phyloP scores from a whole-genome alignment of 2,797 vertebrate genomes.

The Acanthornis magna region DNA sequence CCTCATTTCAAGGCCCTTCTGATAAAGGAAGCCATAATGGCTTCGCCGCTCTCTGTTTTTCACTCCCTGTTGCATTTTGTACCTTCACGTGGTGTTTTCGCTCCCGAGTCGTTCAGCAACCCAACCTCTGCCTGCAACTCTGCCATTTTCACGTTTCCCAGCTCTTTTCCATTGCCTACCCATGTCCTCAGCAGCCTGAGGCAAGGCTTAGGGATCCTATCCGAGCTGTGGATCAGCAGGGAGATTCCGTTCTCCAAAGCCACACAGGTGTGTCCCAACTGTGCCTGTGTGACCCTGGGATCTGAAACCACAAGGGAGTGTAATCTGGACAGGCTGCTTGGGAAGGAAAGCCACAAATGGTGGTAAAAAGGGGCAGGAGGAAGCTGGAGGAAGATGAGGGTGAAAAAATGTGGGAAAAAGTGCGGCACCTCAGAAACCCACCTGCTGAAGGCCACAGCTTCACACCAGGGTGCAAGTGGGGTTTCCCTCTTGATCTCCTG shows the following conservation, averaged over 20 bases:
- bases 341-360: not conserved
- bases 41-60: not conserved
- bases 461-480: not conserved
- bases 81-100: fast-evolving
- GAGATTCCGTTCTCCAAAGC: not conserved
- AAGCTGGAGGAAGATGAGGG: not conserved
- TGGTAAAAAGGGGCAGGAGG: not conserved
- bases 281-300: not conserved
- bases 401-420: not conserved
- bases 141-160: not conserved
- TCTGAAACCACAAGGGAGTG: not conserved
- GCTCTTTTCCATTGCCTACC: not conserved
- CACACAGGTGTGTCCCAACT: not conserved
- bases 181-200: not conserved
- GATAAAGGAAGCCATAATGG: not conserved
- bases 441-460: not conserved
- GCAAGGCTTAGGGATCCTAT: not conserved
- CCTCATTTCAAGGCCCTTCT: not conserved
- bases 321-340: not conserved
- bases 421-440: not conserved
- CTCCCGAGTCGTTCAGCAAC: not conserved
- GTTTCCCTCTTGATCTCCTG: not conserved
- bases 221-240: not conserved
- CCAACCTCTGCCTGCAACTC: not conserved
- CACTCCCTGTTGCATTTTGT: not conserved